Evolutionary conservation across 2,888 invertebrate genomes (phyloP), one percentile per base, ranked within the genome.

Genomic region (Drosophila anomelani): DNA sequence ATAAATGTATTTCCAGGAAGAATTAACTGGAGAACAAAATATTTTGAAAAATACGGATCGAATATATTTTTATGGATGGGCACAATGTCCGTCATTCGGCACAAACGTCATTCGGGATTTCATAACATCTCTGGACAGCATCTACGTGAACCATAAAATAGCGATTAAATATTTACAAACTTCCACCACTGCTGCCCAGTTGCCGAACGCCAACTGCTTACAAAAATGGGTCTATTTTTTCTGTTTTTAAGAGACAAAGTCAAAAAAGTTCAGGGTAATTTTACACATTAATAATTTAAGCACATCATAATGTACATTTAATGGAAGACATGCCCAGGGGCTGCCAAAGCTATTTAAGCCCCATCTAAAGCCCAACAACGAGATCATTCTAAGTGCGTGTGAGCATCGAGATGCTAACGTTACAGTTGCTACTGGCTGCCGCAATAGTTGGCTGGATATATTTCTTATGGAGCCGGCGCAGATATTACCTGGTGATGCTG

Each of bases 381-480:
- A 4, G 26, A 26, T 26, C 26, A 26, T 26, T 26, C 20, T 20
- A 1, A 20, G 20, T 20, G 20, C 20, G 20, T 20, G 20, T 20
- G 20, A 4, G 4, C 6, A 29, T 29, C 2, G 15, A 12, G 9
- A 80, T 80, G 75, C 12, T 68, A 17, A 53, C 68, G 2, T 15
- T 70, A 8, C 41, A 61, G 34, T 55, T 78, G 20, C 71, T 75
- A 46, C 9, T 81, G 20, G 44, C 53, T 20, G 44, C 70, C 9
- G 47, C 78, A 10, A 7, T 82, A 3, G 39, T 76, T 29, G 26
- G 78, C 17, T 89, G 88, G 85, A 59, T 88, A 23, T 81, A 78
- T 49, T 72, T 89, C 43, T 54, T 90, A 3, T 90, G 90, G 90
- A 77, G 76, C 9, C 83, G 90, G 1, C 76, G 90, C 38, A 83